phyloP scores from a whole-genome alignment of 2,113 vertebrate species.

The Centropus unirufus region DNA sequence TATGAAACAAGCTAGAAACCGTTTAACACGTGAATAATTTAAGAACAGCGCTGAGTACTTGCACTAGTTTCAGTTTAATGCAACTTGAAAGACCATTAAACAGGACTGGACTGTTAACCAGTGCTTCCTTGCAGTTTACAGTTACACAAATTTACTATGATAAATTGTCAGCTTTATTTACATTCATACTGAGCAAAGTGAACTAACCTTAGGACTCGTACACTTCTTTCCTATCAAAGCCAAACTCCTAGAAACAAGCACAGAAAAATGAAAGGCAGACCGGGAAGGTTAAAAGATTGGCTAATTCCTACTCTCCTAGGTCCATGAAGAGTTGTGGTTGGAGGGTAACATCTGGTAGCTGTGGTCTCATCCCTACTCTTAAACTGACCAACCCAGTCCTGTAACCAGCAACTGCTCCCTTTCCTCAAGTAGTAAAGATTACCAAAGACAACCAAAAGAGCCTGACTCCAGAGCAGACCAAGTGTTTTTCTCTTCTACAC shows the following conservation, averaged over 20 bases:
- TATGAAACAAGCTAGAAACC: background rate
- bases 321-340: background rate
- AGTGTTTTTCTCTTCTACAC: background rate
- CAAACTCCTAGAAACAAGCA: conserved; percentile 49
- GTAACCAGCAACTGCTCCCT: background rate
- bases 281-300: background rate
- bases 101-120: background rate
- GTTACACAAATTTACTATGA: background rate
- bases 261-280: conserved; percentile 28
- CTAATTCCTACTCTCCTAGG: background rate
- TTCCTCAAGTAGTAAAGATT: background rate
- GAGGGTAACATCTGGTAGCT: background rate
- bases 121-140: background rate
- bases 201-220: conserved; percentile 18
- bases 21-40: background rate
- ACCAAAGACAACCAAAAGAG: background rate
- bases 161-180: background rate
- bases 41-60: background rate
- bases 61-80: background rate
- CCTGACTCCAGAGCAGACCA: background rate
- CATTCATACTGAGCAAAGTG: background rate
- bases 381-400: background rate
- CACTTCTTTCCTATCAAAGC: conserved; percentile 38
- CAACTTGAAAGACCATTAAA: background rate
- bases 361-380: background rate